Evolutionary conservation across 2,888 invertebrate species (phyloP).

Genomic region (Ariolimax columbianus): DNA sequence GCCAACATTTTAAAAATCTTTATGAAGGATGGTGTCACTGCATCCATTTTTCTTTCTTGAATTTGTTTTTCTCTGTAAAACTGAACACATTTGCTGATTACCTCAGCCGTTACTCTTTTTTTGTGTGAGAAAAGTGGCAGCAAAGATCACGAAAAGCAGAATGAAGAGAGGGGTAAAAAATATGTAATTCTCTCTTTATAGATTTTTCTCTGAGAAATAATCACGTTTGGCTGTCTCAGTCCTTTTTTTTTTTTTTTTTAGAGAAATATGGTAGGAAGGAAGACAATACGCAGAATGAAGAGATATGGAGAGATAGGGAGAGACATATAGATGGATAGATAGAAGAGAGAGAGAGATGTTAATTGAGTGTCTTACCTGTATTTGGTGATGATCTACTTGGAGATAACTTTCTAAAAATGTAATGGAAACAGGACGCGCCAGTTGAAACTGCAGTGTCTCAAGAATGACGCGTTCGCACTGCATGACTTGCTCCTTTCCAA

Average conservation of each 20-base stretch:
- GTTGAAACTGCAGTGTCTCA: conserved; percentile 62
- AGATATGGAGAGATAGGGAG: not conserved
- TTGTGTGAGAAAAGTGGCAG: too few species aligned
- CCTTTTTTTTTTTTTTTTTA: too few species aligned
- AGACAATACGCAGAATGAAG: not conserved
- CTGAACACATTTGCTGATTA: too few species aligned
- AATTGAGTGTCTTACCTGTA: conserved; percentile 52
- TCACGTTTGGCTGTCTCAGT: too few species aligned
- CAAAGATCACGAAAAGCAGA: too few species aligned
- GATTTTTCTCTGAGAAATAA: too few species aligned
- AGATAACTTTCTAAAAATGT: conserved; percentile 69
- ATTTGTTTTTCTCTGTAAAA: too few species aligned
- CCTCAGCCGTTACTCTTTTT: too few species aligned
- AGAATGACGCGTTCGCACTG: conserved; percentile 65
- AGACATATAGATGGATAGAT: not conserved
- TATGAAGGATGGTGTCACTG: too few species aligned
- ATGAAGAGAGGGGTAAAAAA: not conserved
- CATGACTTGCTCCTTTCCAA: conserved; percentile 62
- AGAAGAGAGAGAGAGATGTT: not conserved
- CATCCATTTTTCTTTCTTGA: too few species aligned
- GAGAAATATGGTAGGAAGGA: not conserved
- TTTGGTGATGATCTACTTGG: conserved; percentile 56
- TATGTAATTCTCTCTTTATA: too few species aligned
- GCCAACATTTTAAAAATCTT: too few species aligned
- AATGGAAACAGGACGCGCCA: conserved; percentile 63